phyloP scores from a whole-genome alignment of 2,888 invertebrate genomes.

The Acanthoscelides obtectus region DNA sequence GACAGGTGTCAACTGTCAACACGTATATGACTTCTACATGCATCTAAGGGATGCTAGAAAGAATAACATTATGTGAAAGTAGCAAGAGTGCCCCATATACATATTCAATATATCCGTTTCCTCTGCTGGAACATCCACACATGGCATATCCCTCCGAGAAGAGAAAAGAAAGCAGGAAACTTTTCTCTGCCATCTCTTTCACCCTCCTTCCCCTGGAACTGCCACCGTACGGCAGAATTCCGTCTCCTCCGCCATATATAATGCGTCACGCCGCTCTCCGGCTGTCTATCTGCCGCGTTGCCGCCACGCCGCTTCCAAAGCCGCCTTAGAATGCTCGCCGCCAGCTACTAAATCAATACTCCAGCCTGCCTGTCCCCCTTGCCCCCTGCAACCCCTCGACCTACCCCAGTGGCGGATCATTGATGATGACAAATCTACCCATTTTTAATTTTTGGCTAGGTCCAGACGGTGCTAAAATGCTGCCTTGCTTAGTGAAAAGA shows the following conservation, averaged over 20 bases:
- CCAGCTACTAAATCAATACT: slow-evolving; percentile 50
- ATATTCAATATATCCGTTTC: neutral
- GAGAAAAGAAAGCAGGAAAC: neutral
- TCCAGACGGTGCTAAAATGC: too few species aligned
- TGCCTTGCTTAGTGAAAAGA: too few species aligned
- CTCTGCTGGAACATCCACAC: neutral
- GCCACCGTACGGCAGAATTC: slow-evolving; percentile 28
- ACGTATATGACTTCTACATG: too few species aligned
- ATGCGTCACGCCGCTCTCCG: slow-evolving; percentile 45
- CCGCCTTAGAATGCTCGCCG: slow-evolving; percentile 47
- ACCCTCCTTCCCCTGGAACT: neutral
- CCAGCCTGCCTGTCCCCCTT: slow-evolving; percentile 32
- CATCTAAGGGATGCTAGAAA: too few species aligned
- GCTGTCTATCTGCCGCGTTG: slow-evolving; percentile 44
- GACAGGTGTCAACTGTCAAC: too few species aligned
- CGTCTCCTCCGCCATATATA: slow-evolving; percentile 51
- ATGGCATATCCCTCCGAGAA: neutral
- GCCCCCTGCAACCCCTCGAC: slow-evolving; percentile 31
- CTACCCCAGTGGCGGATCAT: slow-evolving; percentile 6
- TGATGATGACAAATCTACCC: neutral
- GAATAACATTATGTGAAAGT: too few species aligned
- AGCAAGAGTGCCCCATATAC: neutral
- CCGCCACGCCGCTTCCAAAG: slow-evolving; percentile 48
- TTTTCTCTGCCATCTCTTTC: neutral
- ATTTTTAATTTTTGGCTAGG: neutral